Conservation (phyloP, 2,888 invertebrate genomes). For the Pterostichus niger region DNA sequence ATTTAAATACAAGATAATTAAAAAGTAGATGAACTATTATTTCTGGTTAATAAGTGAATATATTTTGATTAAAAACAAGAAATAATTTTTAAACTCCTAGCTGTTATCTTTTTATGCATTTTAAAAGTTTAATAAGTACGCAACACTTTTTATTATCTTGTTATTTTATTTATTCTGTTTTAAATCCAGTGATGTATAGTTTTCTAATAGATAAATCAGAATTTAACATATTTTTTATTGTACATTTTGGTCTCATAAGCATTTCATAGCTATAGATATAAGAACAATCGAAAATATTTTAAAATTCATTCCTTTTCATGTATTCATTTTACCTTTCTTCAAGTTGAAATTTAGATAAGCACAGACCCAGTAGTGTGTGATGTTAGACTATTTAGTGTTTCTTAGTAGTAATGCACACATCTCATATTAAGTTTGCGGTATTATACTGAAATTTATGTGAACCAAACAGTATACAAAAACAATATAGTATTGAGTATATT, state of each 20-base stretch:
- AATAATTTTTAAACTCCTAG: not conserved
- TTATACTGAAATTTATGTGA: slow-evolving; percentile 33
- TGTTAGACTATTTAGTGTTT: slow-evolving; percentile 42
- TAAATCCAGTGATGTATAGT: slow-evolving; percentile 27
- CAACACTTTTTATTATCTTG: slow-evolving; percentile 38
- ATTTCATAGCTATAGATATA: slow-evolving; percentile 62
- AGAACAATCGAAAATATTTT: slow-evolving; percentile 52
- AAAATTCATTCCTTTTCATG: slow-evolving; percentile 62
- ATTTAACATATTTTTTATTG: slow-evolving; percentile 22
- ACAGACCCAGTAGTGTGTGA: slow-evolving; percentile 36
- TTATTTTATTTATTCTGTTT: slow-evolving; percentile 40
- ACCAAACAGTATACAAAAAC: slow-evolving; percentile 33
- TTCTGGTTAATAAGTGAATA: no score
- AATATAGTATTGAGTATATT: slow-evolving; percentile 25
- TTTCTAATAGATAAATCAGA: slow-evolving; percentile 48
- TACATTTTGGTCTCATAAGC: slow-evolving; percentile 64
- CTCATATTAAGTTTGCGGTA: slow-evolving; percentile 27
- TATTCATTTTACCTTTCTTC: slow-evolving; percentile 47
- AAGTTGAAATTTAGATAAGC: slow-evolving; percentile 51
- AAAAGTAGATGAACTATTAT: not conserved
- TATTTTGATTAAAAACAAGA: no score
- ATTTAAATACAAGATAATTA: slow-evolving; percentile 15
- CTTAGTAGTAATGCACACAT: slow-evolving; percentile 16
- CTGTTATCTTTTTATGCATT: not conserved
- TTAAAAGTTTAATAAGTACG: not conserved